Evolutionary conservation across 2,113 vertebrate genomes (phyloP).

Genomic region (Phylloscopus trochilus): DNA sequence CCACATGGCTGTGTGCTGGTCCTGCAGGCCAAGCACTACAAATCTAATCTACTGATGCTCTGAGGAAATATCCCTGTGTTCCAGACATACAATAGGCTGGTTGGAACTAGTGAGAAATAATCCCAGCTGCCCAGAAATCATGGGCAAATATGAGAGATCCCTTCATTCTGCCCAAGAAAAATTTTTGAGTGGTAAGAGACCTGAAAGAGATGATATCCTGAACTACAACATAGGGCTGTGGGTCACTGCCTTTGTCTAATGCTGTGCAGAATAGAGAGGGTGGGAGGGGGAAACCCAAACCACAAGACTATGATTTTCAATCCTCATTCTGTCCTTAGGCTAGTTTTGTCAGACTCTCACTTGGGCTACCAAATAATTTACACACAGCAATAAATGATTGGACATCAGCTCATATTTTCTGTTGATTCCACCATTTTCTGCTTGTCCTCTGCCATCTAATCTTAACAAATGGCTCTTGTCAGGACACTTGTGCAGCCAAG

Average conservation of each 20-base stretch:
- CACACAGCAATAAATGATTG: neutral
- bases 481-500: neutral
- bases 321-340: neutral
- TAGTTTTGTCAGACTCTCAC: neutral
- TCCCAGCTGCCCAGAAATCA: neutral
- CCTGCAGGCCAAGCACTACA: neutral
- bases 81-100: neutral
- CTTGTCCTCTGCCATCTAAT: neutral
- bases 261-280: neutral
- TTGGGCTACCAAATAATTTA: neutral
- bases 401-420: neutral
- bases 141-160: neutral
- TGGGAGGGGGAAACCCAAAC: neutral
- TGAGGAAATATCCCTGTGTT: neutral
- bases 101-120: neutral
- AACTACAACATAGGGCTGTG: neutral
- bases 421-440: neutral
- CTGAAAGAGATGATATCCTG: neutral
- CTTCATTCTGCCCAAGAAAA: neutral
- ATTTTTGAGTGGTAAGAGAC: neutral
- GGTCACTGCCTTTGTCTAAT: neutral
- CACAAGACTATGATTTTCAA: neutral
- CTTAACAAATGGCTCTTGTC: neutral
- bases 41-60: neutral
- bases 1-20: neutral